Percentiles rank a stretch among this genome's conserved stretches.
Conservation (phyloP, 2,113 vertebrate genomes). For the Hystrix cristata region DNA sequence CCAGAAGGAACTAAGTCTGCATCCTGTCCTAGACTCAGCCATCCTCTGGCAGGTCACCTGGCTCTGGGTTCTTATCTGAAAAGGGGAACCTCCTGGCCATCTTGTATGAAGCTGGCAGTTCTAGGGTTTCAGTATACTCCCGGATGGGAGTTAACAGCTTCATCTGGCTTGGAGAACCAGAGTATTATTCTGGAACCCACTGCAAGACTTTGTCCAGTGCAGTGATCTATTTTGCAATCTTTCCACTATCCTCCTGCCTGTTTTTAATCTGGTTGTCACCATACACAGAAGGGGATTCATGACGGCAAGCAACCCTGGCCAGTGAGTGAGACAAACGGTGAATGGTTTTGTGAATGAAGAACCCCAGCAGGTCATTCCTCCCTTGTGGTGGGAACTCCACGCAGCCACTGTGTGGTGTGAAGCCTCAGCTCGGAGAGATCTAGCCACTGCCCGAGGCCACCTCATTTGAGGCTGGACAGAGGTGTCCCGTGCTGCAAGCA, state of each 20-base stretch:
- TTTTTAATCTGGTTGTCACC: neutral
- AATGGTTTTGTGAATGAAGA: neutral
- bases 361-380: neutral
- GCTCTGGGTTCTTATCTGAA: no score
- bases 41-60: neutral
- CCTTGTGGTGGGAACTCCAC: neutral
- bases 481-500: rapidly evolving
- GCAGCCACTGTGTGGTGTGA: neutral
- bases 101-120: neutral
- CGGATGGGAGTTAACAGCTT: neutral
- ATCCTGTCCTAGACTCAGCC: neutral
- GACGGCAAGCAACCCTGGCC: neutral
- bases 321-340: rapidly evolving
- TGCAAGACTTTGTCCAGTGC: neutral
- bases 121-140: neutral
- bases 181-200: neutral
- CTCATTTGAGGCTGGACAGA: rapidly evolving
- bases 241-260: neutral
- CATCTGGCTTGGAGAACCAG: neutral
- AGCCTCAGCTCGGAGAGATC: neutral
- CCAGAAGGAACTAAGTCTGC: neutral
- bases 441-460: neutral
- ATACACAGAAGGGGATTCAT: neutral
- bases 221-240: neutral
- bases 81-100: no score